phyloP scores from a whole-genome alignment of 2,888 invertebrate species.

The Laspeyria flexula region DNA sequence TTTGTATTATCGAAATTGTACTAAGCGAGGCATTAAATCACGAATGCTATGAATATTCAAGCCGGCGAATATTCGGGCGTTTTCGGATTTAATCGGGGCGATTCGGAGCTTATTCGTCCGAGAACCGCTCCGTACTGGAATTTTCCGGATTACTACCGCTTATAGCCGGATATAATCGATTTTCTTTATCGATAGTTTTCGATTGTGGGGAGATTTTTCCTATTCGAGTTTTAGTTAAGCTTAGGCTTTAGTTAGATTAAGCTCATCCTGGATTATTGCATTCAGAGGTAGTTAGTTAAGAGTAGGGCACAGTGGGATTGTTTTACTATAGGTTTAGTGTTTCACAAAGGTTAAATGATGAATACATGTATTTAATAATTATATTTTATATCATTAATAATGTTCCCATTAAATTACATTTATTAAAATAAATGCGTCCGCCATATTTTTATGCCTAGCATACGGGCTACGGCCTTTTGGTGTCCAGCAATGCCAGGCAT shows the following conservation, averaged over 20 bases:
- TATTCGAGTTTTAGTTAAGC: constrained; percentile 31
- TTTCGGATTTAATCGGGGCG: constrained; percentile 28
- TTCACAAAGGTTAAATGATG: not conserved
- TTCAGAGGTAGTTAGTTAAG: not conserved
- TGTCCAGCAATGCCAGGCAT: no score
- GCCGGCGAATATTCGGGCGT: constrained; percentile 30
- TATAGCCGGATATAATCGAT: constrained; percentile 42
- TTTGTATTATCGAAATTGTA: constrained; percentile 34
- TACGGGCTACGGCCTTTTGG: no score
- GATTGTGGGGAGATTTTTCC: constrained; percentile 29
- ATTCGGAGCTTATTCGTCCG: constrained; percentile 28
- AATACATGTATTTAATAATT: no score
- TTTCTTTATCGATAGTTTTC: constrained; percentile 46
- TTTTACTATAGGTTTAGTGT: not conserved
- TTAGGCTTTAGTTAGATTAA: constrained; percentile 18
- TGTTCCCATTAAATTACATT: no score
- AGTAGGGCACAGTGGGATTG: not conserved
- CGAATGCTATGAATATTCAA: constrained; percentile 50
- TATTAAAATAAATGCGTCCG: no score
- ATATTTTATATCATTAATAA: no score
- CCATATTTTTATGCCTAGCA: no score
- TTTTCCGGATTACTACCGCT: constrained; percentile 48
- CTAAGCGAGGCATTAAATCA: constrained; percentile 44
- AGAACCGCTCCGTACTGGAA: constrained; percentile 36
- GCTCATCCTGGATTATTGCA: not conserved